phyloP scores from a whole-genome alignment of 2,113 vertebrate genomes.

The Rhabdomys dilectus region DNA sequence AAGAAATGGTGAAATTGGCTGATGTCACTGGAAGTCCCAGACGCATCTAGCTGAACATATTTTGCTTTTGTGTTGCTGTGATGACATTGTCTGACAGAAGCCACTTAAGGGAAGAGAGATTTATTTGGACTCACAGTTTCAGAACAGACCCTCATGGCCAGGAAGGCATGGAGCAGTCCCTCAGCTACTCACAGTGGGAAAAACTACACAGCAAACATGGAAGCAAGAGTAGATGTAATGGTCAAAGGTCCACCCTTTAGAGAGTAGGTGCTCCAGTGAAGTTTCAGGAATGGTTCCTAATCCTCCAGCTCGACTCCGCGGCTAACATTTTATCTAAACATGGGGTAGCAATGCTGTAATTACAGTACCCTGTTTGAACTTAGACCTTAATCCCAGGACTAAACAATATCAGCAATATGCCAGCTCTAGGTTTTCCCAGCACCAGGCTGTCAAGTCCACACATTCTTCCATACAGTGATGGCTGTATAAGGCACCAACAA shows the following conservation, averaged over 20 bases:
- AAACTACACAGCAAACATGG: too few species aligned
- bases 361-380: background rate
- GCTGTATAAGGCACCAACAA: background rate
- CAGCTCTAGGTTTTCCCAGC: background rate
- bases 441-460: background rate
- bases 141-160: background rate
- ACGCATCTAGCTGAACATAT: background rate
- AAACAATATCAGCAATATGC: background rate
- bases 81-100: background rate
- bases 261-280: background rate
- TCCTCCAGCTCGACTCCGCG: background rate
- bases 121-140: background rate
- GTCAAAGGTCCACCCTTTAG: background rate
- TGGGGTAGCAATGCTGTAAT: too few species aligned
- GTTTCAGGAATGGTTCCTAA: background rate
- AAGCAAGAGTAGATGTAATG: background rate
- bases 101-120: background rate
- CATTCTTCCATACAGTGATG: background rate
- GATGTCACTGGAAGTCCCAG: background rate
- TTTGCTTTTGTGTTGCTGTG: background rate
- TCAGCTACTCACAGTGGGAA: background rate
- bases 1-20: background rate
- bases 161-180: background rate
- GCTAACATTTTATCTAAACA: background rate
- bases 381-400: background rate